phyloP scores from a whole-genome alignment of 1,140 invertebrate species.

The Coenobita brevimanus region DNA sequence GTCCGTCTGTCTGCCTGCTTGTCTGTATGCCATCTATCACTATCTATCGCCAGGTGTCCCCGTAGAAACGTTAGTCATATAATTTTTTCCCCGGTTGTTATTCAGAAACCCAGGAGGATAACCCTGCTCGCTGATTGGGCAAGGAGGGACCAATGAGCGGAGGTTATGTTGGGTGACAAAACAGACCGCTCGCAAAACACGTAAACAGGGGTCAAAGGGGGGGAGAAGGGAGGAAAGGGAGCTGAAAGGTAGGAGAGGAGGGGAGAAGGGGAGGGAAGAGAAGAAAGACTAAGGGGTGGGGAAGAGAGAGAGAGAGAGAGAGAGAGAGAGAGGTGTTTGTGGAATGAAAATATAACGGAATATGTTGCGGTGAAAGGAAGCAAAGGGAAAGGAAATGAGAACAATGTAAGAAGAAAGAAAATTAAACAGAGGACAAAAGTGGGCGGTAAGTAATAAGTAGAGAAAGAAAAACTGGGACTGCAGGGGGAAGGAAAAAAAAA shows the following conservation, averaged over 20 bases:
- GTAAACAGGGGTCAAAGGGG: neutral
- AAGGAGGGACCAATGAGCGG: no score
- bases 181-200: no score
- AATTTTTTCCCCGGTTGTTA: no score
- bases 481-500: neutral
- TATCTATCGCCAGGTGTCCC: no score
- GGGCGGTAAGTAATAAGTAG: neutral
- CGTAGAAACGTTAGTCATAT: no score
- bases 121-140: no score
- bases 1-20: no score
- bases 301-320: slow-evolving; percentile 15
- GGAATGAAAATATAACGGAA: no score
- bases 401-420: neutral
- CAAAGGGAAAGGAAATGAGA: neutral
- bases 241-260: neutral
- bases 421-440: neutral
- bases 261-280: neutral
- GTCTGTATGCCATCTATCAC: no score
- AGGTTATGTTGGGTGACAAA: no score
- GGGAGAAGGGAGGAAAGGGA: slow-evolving; percentile 23
- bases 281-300: neutral
- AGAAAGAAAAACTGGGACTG: neutral
- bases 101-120: no score
- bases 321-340: neutral
- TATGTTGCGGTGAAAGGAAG: no score